phyloP scores from a whole-genome alignment of 2,797 vertebrate genomes.

The Muscicapa striata region DNA sequence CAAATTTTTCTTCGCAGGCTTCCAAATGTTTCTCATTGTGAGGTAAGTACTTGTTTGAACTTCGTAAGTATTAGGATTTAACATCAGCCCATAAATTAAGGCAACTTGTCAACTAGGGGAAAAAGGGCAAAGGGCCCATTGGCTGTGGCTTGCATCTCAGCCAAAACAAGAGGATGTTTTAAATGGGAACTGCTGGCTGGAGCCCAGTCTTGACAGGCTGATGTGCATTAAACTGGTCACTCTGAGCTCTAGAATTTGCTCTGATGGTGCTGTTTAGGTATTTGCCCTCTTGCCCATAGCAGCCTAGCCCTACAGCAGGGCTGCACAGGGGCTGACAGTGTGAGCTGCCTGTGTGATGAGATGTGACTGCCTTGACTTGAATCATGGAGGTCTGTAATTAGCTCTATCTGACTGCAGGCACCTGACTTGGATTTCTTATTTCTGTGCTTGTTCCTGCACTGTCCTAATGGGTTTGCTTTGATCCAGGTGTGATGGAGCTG shows the following conservation, averaged over 20 bases:
- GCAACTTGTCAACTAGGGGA: background rate
- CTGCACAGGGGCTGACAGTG: background rate
- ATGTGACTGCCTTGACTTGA: constrained; percentile 71
- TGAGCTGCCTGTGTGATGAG: constrained; percentile 77
- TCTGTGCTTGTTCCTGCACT: accelerated
- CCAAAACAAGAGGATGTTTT: background rate
- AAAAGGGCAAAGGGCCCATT: background rate
- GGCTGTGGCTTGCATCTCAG: background rate
- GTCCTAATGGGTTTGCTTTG: background rate
- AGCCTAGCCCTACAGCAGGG: background rate
- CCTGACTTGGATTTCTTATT: background rate
- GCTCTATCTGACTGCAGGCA: constrained; percentile 81
- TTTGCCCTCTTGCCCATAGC: background rate
- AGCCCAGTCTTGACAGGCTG: background rate
- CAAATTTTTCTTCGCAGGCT: background rate
- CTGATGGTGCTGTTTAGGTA: accelerated
- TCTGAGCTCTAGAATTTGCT: background rate
- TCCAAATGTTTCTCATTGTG: background rate
- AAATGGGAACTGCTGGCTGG: background rate
- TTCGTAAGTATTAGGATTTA: background rate
- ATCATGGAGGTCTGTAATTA: constrained; percentile 78
- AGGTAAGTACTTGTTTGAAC: constrained; percentile 4
- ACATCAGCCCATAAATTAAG: background rate
- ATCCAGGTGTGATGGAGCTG: background rate
- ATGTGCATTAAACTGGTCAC: background rate